Percentiles rank a stretch among this genome's conserved stretches.
phyloP scores from a whole-genome alignment of 2,797 vertebrate genomes.

The Emydoidea blandingii region DNA sequence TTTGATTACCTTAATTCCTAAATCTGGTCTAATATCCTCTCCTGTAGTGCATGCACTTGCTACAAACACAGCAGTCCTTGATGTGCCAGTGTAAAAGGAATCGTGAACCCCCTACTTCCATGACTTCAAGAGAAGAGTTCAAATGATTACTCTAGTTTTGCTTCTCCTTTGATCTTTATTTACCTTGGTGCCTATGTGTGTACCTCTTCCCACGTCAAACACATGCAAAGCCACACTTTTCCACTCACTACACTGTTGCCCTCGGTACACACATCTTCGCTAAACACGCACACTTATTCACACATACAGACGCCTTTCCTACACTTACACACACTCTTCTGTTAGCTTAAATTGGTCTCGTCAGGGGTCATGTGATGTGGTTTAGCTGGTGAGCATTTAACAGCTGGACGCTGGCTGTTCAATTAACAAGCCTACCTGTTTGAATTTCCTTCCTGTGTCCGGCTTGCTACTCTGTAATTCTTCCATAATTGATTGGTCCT shows the following conservation, averaged over 20 bases:
- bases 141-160: conserved; percentile 66
- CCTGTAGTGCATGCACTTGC: conserved; percentile 66
- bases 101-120: conserved; percentile 56
- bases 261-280: rapidly evolving
- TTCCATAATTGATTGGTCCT: not conserved
- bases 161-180: conserved; percentile 63
- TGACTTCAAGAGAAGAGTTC: conserved; percentile 70
- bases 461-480: rapidly evolving
- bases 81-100: conserved; percentile 63
- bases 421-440: not conserved
- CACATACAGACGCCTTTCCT: rapidly evolving
- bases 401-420: not conserved
- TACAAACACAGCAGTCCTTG: conserved; percentile 61
- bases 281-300: rapidly evolving
- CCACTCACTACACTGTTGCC: not conserved
- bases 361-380: not conserved
- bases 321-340: rapidly evolving
- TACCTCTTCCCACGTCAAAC: not conserved
- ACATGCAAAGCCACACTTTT: rapidly evolving
- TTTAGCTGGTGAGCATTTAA: not conserved
- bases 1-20: conserved; percentile 68
- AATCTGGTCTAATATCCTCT: conserved; percentile 69
- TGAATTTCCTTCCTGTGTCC: not conserved
- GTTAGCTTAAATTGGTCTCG: not conserved
- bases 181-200: not conserved